phyloP scores from a whole-genome alignment of 1,140 invertebrate species.

The Manduca sexta region DNA sequence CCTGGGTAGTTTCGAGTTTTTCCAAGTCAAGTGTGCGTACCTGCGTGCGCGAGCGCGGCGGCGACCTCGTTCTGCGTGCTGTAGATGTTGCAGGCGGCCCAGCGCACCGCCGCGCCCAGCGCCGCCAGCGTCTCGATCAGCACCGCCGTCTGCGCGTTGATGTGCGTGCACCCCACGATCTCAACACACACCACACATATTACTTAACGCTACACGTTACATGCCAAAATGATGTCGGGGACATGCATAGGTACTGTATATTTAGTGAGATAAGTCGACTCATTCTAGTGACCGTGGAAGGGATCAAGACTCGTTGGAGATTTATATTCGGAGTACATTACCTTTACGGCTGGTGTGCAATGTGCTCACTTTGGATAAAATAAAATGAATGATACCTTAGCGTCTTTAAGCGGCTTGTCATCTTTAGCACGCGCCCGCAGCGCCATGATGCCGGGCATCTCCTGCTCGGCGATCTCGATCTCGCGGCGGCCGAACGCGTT shows the following conservation, averaged over 20 bases:
- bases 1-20: no score
- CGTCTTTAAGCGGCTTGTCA: conserved; percentile 95
- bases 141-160: conserved; percentile 98
- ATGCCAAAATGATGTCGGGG: no score
- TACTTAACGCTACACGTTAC: no score
- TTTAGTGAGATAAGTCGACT: no score
- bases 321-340: no score
- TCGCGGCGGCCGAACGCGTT: conserved; percentile 95
- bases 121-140: conserved; percentile 94
- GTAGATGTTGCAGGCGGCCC: conserved; percentile 99
- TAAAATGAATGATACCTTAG: conserved; percentile 76
- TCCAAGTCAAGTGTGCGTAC: no score
- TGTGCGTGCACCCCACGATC: conserved; percentile 97
- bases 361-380: no score
- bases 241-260: no score
- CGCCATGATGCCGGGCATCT: conserved; percentile 98
- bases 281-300: no score
- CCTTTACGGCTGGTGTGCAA: no score
- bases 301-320: no score
- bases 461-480: conserved; percentile 99
- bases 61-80: conserved; percentile 99
- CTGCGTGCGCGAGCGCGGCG: conserved; percentile 94
- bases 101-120: conserved; percentile 92
- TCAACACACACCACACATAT: conserved; percentile 14
- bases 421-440: conserved; percentile 91